A percentile compares a stretch with the other conserved stretches of the same genome.
Conservation (phyloP, 2,797 vertebrate genomes). For the Anguilla obscura region DNA sequence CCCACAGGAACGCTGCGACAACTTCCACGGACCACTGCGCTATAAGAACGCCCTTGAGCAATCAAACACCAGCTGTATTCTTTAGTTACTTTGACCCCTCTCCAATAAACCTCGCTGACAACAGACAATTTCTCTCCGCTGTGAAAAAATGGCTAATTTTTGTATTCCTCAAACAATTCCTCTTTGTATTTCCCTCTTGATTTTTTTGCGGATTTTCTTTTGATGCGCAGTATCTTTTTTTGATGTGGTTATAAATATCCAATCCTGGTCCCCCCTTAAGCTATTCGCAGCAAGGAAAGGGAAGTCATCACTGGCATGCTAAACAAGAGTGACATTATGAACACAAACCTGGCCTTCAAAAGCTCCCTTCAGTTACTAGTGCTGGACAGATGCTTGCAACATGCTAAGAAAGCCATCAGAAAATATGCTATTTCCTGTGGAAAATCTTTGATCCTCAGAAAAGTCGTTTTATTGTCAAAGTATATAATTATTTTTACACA, state of each 20-base stretch:
- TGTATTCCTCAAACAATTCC: conserved; percentile 4
- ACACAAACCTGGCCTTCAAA: background rate
- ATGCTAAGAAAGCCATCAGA: background rate
- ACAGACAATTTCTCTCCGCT: background rate
- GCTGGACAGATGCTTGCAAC: conserved; percentile 9
- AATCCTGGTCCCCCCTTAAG: background rate
- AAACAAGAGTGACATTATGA: background rate
- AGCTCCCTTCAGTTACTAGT: background rate
- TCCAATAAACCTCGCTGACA: background rate
- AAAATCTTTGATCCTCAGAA: background rate
- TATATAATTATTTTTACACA: background rate
- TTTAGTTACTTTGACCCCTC: conserved; percentile 8
- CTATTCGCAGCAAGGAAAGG: background rate
- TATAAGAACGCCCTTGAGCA: conserved; percentile 3
- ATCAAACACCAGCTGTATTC: conserved; percentile 49
- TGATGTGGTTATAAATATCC: conserved; percentile 14
- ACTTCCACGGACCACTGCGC: background rate
- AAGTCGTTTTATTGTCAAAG: background rate
- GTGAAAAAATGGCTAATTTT: background rate
- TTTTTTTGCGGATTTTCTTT: background rate
- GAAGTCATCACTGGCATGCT: background rate
- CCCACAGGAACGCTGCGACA: background rate
- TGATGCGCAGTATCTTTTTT: background rate
- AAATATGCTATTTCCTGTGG: background rate
- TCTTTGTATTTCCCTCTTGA: background rate